Evolutionary conservation across 2,113 vertebrate genomes (phyloP).

Genomic region (Pachycephala philippinensis): DNA sequence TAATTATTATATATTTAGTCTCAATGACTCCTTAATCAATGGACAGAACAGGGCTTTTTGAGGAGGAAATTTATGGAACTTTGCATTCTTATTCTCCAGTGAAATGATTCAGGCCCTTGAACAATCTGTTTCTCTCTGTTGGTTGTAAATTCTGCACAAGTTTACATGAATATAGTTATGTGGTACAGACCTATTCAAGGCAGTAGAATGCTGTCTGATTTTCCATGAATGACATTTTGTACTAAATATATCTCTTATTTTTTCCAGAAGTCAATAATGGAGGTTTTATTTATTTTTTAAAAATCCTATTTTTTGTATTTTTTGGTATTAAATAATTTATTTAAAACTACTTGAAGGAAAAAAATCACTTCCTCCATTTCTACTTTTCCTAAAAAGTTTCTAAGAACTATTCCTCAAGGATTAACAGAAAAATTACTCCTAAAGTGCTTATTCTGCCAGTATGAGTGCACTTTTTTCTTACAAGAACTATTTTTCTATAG

Average conservation of each 20-base stretch:
- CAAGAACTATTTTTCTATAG: background rate
- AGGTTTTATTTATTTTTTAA: background rate
- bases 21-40: background rate
- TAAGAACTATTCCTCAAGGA: background rate
- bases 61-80: background rate
- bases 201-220: background rate
- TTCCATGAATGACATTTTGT: background rate
- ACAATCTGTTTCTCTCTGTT: background rate
- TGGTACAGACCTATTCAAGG: background rate
- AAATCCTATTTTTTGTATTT: accelerated
- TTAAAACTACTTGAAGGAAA: background rate
- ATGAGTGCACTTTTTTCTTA: background rate
- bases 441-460: background rate
- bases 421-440: background rate
- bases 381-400: background rate
- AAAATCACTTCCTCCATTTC: background rate
- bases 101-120: background rate
- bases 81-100: background rate
- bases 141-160: background rate
- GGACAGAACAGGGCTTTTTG: background rate
- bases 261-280: background rate
- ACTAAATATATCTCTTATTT: background rate
- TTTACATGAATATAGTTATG: background rate
- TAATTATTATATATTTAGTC: background rate
- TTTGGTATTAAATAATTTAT: background rate